Percentiles rank a stretch among this genome's conserved stretches.
Evolutionary conservation across 2,797 vertebrate species (phyloP).

Genomic region (Poeciliopsis infans): DNA sequence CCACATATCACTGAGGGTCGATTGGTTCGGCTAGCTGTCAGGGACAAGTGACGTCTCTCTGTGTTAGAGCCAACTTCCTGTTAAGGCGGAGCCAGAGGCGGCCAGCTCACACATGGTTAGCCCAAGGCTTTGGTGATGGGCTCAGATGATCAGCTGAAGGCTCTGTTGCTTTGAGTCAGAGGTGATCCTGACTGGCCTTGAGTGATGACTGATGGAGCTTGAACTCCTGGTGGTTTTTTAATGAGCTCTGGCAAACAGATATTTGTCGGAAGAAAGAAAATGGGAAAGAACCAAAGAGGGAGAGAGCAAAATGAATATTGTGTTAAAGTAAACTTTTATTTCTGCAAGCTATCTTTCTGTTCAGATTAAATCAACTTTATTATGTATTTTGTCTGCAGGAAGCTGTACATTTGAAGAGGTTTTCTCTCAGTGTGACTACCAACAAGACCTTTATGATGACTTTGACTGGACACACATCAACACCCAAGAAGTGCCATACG

Average conservation of each 20-base stretch:
- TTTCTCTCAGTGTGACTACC: slow-evolving; percentile 93
- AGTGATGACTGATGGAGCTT: slow-evolving; percentile 67
- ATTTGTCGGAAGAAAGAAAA: slow-evolving; percentile 26
- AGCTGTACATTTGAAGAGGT: slow-evolving; percentile 95
- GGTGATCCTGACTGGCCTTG: slow-evolving; percentile 69
- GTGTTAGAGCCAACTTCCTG: slow-evolving; percentile 64
- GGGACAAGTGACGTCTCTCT: slow-evolving; percentile 74
- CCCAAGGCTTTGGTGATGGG: slow-evolving; percentile 55
- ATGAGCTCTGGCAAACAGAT: slow-evolving; percentile 60
- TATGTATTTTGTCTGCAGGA: slow-evolving; percentile 76
- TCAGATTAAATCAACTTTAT: slow-evolving; percentile 1
- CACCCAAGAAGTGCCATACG: slow-evolving; percentile 90
- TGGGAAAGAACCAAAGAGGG: slow-evolving; percentile 12
- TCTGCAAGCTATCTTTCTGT: neutral
- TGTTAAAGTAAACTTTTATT: neutral
- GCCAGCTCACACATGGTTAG: slow-evolving; percentile 60
- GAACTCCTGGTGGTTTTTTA: slow-evolving; percentile 63
- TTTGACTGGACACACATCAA: slow-evolving; percentile 98
- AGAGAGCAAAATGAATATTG: neutral
- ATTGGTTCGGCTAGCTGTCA: slow-evolving; percentile 59
- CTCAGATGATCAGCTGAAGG: slow-evolving; percentile 75
- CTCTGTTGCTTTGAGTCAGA: slow-evolving; percentile 69
- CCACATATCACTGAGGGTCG: slow-evolving; percentile 66
- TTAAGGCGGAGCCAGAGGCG: slow-evolving; percentile 42
- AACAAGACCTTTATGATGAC: slow-evolving; percentile 95